A percentile compares a stretch with the other conserved stretches of the same genome.
phyloP scores from a whole-genome alignment of 1,140 invertebrate genomes.

The Drosophila neocordata region DNA sequence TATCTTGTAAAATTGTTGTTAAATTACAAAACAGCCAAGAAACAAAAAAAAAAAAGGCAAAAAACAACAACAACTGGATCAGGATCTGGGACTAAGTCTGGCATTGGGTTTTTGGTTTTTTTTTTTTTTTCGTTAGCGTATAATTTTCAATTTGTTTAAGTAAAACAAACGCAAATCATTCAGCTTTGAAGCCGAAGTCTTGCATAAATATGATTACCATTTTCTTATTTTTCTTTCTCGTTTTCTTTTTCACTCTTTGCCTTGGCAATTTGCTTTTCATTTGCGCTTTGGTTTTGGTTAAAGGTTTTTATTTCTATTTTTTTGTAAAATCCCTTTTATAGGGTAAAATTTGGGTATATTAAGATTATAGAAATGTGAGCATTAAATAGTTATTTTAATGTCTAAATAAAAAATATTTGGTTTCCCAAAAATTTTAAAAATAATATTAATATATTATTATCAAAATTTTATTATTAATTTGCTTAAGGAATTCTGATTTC shows the following conservation, averaged over 20 bases:
- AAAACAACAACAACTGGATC: slow-evolving; percentile 2
- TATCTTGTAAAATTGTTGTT: slow-evolving; percentile 62
- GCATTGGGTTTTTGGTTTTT: slow-evolving; percentile 9
- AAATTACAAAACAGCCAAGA: slow-evolving; percentile 51
- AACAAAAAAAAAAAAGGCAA: slow-evolving; percentile 34
- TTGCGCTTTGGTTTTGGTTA: slow-evolving; percentile 43
- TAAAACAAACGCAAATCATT: slow-evolving; percentile 73
- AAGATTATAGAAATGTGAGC: background rate
- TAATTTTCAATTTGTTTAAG: slow-evolving; percentile 81
- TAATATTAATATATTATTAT: too few species aligned
- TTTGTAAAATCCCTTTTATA: background rate
- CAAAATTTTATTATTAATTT: too few species aligned
- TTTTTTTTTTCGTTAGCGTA: slow-evolving; percentile 56
- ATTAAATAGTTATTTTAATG: too few species aligned
- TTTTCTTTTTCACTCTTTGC: slow-evolving; percentile 26
- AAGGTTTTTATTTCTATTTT: slow-evolving; percentile 8
- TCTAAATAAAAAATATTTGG: too few species aligned
- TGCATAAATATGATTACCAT: slow-evolving; percentile 77
- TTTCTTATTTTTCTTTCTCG: slow-evolving; percentile 49
- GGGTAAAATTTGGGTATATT: background rate
- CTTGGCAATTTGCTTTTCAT: slow-evolving; percentile 65
- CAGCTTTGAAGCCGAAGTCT: slow-evolving; percentile 39
- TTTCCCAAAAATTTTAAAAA: too few species aligned
- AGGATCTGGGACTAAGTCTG: background rate
- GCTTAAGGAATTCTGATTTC: too few species aligned